phyloP scores from a whole-genome alignment of 2,113 vertebrate species.

The Neofelis nebulosa region DNA sequence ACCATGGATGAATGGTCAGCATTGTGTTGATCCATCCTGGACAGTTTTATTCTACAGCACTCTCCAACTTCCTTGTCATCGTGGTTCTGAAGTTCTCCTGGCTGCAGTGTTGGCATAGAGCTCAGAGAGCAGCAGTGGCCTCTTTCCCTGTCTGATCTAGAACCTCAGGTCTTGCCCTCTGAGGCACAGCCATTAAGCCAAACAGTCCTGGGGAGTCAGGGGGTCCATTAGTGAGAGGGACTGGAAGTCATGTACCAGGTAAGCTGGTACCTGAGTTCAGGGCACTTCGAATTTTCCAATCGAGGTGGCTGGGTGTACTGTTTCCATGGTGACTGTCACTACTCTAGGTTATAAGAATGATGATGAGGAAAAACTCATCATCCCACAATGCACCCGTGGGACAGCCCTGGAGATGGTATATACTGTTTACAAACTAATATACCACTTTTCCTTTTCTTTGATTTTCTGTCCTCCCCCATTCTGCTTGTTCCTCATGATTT shows the following conservation, averaged over 20 bases:
- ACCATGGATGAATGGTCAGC: constrained; percentile 34
- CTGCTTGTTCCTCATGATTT: constrained; percentile 24
- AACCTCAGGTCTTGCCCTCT: constrained; percentile 17
- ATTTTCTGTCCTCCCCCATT: background rate
- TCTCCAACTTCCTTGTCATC: constrained; percentile 27
- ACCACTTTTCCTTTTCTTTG: constrained; percentile 13
- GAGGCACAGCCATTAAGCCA: constrained; percentile 36
- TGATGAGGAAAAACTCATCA: background rate
- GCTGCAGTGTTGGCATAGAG: constrained; percentile 22
- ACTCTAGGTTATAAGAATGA: background rate
- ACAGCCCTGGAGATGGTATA: constrained; percentile 30
- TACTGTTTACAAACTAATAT: constrained; percentile 31
- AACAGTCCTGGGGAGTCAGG: constrained; percentile 16
- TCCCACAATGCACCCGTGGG: background rate
- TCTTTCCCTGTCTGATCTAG: constrained; percentile 4
- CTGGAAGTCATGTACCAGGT: background rate
- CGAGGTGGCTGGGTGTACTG: background rate
- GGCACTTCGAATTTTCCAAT: constrained; percentile 5
- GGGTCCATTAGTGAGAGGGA: background rate
- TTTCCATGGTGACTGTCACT: constrained; percentile 5
- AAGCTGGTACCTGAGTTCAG: background rate
- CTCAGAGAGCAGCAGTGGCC: background rate
- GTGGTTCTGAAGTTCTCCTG: constrained; percentile 51
- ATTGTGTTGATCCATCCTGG: constrained; percentile 1
- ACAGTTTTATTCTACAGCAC: constrained; percentile 68